Base-by-base conservation (phyloP, 2,888 invertebrate species). In the Limenitis camilla region DNA sequence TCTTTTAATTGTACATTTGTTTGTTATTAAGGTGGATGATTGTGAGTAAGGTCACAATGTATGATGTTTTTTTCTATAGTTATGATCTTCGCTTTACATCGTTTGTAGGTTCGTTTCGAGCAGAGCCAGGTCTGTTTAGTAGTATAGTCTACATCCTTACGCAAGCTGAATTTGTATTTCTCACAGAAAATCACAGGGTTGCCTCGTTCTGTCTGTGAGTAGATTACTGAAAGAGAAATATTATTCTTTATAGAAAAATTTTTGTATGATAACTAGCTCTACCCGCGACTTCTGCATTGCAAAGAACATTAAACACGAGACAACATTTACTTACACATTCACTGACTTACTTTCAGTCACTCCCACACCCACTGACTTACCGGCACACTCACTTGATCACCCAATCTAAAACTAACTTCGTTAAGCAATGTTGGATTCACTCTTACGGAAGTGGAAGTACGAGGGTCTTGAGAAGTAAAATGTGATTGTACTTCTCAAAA, bases 61-160 rank as follows among this genome's bases (percentile, higher is more conserved):
- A 44, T 10, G 6, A 44, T 6, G 28, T 8, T 10, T 9, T 44
- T 44, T 28, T 35, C 35, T 5, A 35, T 28, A 8, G 28, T 28
- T 5, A 35, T 44, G 6, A 44, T 44, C 28, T 28, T 44, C 6
- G 44, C 44, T 6, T 44, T 44, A 10, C 62, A 61, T 2, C 55
- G 49, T 6, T 45, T 42, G 43, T 55, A 55, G 41, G 51, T 49
- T 6, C 58, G 56, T 31, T 54, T 62, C 11, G 58, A 47, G 40
- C 64, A 64, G 1, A 61, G 54, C 62, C 62, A 64, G 27, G 50
- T 49, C 9, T 52, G 55, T 5, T 52, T 62, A 1, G 36, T 6
- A n/a, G n/a, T n/a, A n/a, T n/a, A n/a, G 4, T 52, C 49, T 0
- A 28, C 35, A 6, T 42, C 40, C 8, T 50, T 51, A 6, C 51